Evolutionary conservation across 2,113 vertebrate genomes (phyloP).

Genomic region (Hippopotamus amphibius): DNA sequence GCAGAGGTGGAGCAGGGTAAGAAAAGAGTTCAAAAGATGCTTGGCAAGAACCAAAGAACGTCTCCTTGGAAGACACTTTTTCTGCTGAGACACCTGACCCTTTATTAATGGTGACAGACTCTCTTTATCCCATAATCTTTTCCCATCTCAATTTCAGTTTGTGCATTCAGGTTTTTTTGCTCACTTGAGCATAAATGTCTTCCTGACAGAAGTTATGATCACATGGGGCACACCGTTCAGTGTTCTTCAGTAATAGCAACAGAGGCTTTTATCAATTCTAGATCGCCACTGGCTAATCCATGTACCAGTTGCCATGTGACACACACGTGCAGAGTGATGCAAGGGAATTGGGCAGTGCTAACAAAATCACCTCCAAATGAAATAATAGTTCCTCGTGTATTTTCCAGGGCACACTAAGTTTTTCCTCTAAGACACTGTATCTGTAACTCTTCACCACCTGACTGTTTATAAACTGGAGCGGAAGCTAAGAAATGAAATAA

Average conservation of each 20-base stretch:
- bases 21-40: not conserved
- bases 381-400: not conserved
- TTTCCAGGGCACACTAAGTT: not conserved
- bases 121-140: not conserved
- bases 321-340: not conserved
- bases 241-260: not conserved
- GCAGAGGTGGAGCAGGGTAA: not conserved
- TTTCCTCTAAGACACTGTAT: not conserved
- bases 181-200: not conserved
- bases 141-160: not conserved
- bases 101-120: not conserved
- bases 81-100: not conserved
- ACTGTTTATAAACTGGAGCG: slow-evolving; percentile 1
- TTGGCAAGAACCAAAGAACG: not conserved
- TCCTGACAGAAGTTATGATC: not conserved
- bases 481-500: slow-evolving; percentile 24
- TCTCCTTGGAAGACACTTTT: slow-evolving; percentile 13
- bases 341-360: not conserved
- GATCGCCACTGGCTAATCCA: not conserved
- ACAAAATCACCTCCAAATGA: not conserved
- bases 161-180: not conserved
- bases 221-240: not conserved
- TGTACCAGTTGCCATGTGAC: not conserved
- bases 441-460: not conserved
- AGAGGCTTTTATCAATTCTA: not conserved